Percentiles rank a stretch among this genome's conserved stretches.
These are phyloP conservation scores for Morone chrysops DNA, from an alignment of 2,113 vertebrate genomes.

Conservation along the genomic window DNA sequence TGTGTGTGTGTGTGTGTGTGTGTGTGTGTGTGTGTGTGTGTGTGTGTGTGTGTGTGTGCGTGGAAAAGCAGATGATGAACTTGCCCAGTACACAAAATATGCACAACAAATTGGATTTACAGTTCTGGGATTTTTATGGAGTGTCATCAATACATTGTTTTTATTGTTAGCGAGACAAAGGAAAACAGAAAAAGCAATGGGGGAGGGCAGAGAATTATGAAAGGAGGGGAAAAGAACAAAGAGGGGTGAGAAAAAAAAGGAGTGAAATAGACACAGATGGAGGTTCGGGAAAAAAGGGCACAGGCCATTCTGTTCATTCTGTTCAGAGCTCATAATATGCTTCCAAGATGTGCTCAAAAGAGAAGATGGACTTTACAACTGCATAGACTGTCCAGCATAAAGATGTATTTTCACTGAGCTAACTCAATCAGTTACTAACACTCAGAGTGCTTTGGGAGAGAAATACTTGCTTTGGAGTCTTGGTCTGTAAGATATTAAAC, in stretches of 20 bases:
- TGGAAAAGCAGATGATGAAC: neutral
- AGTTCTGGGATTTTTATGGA: neutral
- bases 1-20: neutral
- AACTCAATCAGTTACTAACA: slow-evolving; percentile 1
- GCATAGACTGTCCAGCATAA: neutral
- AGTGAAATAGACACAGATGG: slow-evolving; percentile 34
- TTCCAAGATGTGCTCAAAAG: slow-evolving; percentile 48
- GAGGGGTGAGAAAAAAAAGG: neutral
- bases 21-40: no score
- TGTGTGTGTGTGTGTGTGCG: no score
- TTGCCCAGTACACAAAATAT: neutral
- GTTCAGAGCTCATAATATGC: slow-evolving; percentile 48
- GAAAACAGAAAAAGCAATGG: neutral
- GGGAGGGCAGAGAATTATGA: neutral
- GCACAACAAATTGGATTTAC: slow-evolving; percentile 21
- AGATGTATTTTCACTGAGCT: slow-evolving; percentile 15
- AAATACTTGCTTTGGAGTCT: slow-evolving; percentile 6
- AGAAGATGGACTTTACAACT: slow-evolving; percentile 46
- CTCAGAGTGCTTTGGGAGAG: slow-evolving; percentile 5
- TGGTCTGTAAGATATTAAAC: slow-evolving; percentile 61
- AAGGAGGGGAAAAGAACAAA: slow-evolving; percentile 18
- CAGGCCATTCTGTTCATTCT: neutral
- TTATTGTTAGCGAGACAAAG: slow-evolving; percentile 4
- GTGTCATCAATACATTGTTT: slow-evolving; percentile 5
- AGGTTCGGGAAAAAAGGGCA: slow-evolving; percentile 23